phyloP scores from a whole-genome alignment of 2,113 vertebrate species.

The Salminus brasiliensis region DNA sequence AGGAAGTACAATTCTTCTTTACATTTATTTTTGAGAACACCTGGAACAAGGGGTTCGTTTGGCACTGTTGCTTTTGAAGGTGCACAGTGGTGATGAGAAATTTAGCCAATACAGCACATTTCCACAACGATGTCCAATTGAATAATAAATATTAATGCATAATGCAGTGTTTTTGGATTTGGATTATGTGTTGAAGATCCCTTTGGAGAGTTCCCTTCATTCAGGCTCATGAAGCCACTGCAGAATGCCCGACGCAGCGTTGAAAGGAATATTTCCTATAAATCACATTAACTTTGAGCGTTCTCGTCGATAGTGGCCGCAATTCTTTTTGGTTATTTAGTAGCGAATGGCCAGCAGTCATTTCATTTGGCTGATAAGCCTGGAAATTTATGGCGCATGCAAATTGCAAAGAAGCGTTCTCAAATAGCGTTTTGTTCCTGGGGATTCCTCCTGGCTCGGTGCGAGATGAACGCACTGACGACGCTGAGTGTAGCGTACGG shows the following conservation, averaged over 20 bases:
- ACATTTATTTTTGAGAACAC: too few relatives aligned
- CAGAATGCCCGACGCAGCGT: background rate
- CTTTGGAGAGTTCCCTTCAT: background rate
- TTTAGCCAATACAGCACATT: too few relatives aligned
- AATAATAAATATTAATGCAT: too few relatives aligned
- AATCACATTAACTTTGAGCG: constrained; percentile 22
- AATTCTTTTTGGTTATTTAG: constrained; percentile 12
- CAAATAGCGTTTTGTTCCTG: background rate
- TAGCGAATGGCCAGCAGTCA: constrained; percentile 5
- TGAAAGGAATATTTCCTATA: constrained; percentile 8
- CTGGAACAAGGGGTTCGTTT: too few relatives aligned
- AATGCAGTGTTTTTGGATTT: too few relatives aligned
- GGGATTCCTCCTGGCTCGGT: background rate
- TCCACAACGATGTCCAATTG: too few relatives aligned
- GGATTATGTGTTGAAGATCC: constrained; percentile 13
- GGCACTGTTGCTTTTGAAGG: too few relatives aligned
- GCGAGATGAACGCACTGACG: background rate
- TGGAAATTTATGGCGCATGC: constrained; percentile 25
- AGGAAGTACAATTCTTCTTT: too few relatives aligned
- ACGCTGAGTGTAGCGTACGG: constrained; percentile 40
- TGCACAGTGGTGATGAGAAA: too few relatives aligned
- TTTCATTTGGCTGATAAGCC: constrained; percentile 38
- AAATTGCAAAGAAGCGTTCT: constrained; percentile 18
- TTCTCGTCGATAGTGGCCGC: constrained; percentile 1
- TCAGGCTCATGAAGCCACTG: background rate